Base-by-base conservation (phyloP, 1,140 invertebrate species). In the Drosophila elegans region DNA sequence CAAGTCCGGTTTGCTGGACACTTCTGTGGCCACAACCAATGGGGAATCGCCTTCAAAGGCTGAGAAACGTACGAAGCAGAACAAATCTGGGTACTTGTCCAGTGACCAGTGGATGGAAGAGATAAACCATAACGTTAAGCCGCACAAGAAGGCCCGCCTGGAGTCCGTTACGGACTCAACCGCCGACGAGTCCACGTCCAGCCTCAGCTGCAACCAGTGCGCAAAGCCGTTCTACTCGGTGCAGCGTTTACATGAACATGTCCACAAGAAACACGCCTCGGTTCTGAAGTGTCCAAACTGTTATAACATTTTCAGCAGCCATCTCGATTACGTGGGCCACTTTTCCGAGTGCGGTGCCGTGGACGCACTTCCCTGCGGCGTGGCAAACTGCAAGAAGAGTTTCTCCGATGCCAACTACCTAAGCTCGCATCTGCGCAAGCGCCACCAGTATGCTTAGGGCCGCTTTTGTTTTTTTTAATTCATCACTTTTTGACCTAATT, bases 191-290 rank as follows among this genome's bases (percentile, higher is more conserved):
- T 32, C 60, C 0, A 13, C 41, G 0, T 21, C 60, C 0, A 13
- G 38, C 3, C 16, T 88, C 0, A 83, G 25, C 46, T 86, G 83
- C 59, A n/a, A n/a, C n/a, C 42, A 69, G 3, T 86, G 83, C 32
- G 66, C 38, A 25, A 86, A 86, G 25, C 39, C 32, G 0, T 41
- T 63, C 0, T 36, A 12, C 1, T 53, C 78, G 1, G 62, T 63
- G n/a, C 64, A 72, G 3, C 83, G 82, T 7, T n/a, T 86, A 7
- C 66, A 78, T 0, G 29, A 46, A 10, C 82, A 86, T n/a, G 69
- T 82, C 2, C n/a, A 27, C 5, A 86, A 88, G 46, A 75, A 53
- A n/a, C 82, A 86, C 32, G 16, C 10, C 12, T 42, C 46, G 2
- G 7, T 13, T 3, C 51, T 86, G 0, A 25, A 48, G 2, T 86